A percentile compares a stretch with the other conserved stretches of the same genome.
Evolutionary conservation across 2,113 vertebrate genomes (phyloP).

Genomic region (Anser cygnoides): DNA sequence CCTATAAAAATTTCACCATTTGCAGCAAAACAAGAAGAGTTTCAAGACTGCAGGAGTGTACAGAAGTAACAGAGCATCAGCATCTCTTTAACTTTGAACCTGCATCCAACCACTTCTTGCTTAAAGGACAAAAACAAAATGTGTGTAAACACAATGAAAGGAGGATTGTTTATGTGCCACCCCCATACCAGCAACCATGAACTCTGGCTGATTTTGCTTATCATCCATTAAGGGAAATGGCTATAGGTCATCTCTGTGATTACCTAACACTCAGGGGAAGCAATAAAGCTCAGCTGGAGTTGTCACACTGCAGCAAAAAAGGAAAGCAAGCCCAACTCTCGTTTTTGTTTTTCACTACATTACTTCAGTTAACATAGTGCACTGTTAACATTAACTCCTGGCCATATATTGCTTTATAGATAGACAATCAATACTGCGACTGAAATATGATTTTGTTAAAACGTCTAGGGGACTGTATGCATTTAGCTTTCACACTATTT

Average conservation of each 20-base stretch:
- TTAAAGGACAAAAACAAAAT: neutral
- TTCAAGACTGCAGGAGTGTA: neutral
- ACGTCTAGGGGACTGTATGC: constrained; percentile 69
- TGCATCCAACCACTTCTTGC: neutral
- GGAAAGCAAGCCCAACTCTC: constrained; percentile 20
- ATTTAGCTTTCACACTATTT: constrained; percentile 75
- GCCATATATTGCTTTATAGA: constrained; percentile 70
- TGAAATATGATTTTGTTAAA: constrained; percentile 78
- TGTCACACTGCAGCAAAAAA: constrained; percentile 51
- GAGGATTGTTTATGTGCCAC: constrained; percentile 47
- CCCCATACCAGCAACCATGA: constrained; percentile 13
- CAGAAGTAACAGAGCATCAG: neutral
- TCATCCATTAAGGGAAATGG: constrained; percentile 47
- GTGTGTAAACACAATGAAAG: constrained; percentile 12
- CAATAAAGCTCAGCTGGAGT: constrained; percentile 52
- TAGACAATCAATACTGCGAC: constrained; percentile 71
- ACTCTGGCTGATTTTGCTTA: constrained; percentile 64
- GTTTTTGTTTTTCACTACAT: constrained; percentile 68
- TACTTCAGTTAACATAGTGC: constrained; percentile 73
- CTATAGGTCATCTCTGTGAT: constrained; percentile 58
- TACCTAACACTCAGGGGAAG: constrained; percentile 50
- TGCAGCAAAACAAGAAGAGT: neutral
- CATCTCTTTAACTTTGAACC: neutral
- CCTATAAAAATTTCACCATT: neutral
- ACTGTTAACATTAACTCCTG: constrained; percentile 73